Conservation (phyloP, 2,797 vertebrate genomes). For the Intellagama lesueurii region DNA sequence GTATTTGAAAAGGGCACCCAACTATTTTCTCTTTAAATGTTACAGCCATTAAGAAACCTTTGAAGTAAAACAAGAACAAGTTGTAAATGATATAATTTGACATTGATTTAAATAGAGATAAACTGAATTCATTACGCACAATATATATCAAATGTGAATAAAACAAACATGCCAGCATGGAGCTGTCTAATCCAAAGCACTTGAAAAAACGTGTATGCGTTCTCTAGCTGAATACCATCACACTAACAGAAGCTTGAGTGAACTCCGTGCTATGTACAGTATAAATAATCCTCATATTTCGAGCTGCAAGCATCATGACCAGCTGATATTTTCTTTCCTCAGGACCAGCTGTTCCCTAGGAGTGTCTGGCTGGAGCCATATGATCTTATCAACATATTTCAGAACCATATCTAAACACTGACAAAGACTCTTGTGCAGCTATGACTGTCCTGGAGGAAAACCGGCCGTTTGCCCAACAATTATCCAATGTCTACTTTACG, state of each 20-base stretch:
- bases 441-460: slow-evolving; percentile 90
- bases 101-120: slow-evolving; percentile 30
- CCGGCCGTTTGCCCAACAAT: slow-evolving; percentile 89
- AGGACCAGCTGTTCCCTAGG: slow-evolving; percentile 83
- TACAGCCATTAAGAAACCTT: not conserved
- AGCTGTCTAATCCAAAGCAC: slow-evolving; percentile 58
- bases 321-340: slow-evolving; percentile 81
- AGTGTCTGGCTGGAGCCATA: slow-evolving; percentile 79
- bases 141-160: slow-evolving; percentile 46
- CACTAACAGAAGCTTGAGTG: slow-evolving; percentile 66
- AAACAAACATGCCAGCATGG: slow-evolving; percentile 55
- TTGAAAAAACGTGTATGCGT: slow-evolving; percentile 48
- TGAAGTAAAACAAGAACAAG: not conserved
- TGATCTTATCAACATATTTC: slow-evolving; percentile 81
- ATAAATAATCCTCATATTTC: slow-evolving; percentile 84
- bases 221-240: slow-evolving; percentile 58
- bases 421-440: slow-evolving; percentile 75
- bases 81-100: slow-evolving; percentile 3
- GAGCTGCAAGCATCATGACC: slow-evolving; percentile 80
- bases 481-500: slow-evolving; percentile 96
- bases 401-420: slow-evolving; percentile 77
- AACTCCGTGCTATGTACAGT: slow-evolving; percentile 76
- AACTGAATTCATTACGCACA: slow-evolving; percentile 31
- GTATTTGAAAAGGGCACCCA: no score
- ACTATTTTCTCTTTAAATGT: not conserved